Percentiles rank a stretch among this genome's conserved stretches.
Conservation (phyloP, 2,113 vertebrate species). For the Limanda limanda region DNA sequence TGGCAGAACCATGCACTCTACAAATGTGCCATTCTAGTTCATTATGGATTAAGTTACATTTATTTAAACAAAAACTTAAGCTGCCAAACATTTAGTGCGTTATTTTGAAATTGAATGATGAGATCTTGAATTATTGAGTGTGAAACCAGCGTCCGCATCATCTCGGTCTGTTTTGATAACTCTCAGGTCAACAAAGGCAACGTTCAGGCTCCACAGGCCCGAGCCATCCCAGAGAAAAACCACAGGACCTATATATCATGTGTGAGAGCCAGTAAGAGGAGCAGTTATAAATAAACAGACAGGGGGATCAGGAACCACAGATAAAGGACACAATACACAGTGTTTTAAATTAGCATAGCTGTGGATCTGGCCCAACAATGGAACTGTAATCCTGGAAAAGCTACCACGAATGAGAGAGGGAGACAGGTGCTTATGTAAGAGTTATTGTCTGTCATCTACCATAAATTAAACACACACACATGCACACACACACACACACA, state of each 20-base stretch:
- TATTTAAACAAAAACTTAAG: too few relatives aligned
- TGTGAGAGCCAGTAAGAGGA: slow-evolving; percentile 52
- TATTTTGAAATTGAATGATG: not conserved
- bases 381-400: slow-evolving; percentile 80
- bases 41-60: not conserved
- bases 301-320: slow-evolving; percentile 70
- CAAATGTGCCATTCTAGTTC: not conserved
- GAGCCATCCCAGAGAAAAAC: slow-evolving; percentile 53
- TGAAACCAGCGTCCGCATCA: not conserved
- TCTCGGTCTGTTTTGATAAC: too few relatives aligned
- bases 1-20: not conserved
- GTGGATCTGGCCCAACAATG: slow-evolving; percentile 77
- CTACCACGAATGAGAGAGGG: slow-evolving; percentile 74
- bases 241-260: slow-evolving; percentile 50
- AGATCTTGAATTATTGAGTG: not conserved
- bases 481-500: slow-evolving; percentile 25
- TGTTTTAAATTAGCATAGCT: slow-evolving; percentile 80
- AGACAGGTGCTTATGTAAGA: slow-evolving; percentile 82
- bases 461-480: slow-evolving; percentile 64
- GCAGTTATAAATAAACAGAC: slow-evolving; percentile 78
- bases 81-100: not conserved
- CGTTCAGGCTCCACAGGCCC: slow-evolving; percentile 16
- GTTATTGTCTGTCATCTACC: slow-evolving; percentile 71
- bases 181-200: slow-evolving; percentile 5
- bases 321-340: slow-evolving; percentile 75